Base-by-base conservation (phyloP, 2,888 invertebrate genomes). In the Nebria salina region DNA sequence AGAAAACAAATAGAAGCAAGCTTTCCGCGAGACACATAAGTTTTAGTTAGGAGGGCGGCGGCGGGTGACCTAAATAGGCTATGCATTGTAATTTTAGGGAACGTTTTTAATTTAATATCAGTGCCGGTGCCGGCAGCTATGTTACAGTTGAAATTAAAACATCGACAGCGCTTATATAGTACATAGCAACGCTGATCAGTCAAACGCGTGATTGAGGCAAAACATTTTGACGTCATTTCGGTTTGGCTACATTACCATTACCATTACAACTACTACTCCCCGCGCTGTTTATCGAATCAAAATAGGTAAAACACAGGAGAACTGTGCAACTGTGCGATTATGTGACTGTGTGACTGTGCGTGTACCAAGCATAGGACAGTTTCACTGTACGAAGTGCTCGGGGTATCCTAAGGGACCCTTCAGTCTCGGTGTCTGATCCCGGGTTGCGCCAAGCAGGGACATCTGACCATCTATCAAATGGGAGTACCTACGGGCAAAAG, bases 371-470 rank as follows among this genome's bases (percentile, higher is more conserved):
- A 54, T 20, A 8, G 54, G 41, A 72, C 54, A 54, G 74, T 74
- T 54, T 54, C 7, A 26, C 42, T 42, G 34, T 68, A 41, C 84
- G 85, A 85, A 85, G 85, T 86, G 86, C 86, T 86, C 85, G 86
- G 85, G 86, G 86, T 85, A 85, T 85, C 87, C 87, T 85, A 82
- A 83, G 87, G 87, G 87, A 87, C 86, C 85, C 87, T 87, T 87
- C 87, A 87, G 87, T 87, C 85, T 87, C 87, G 86, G 86, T 86
- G 85, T 86, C 85, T 86, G 87, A 86, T 86, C 86, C 86, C 86
- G 85, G 86, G 86, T 86, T 86, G 86, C 83, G 83, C 84, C 85
- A 85, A 54, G 84, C 83, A 86, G 85, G 86, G 87, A 87, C 87
- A 86, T 87, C 85, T 87, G 86, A 87, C 87, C 87, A 87, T 87